phyloP scores from a whole-genome alignment of 2,113 vertebrate species.

The Propithecus coquereli region DNA sequence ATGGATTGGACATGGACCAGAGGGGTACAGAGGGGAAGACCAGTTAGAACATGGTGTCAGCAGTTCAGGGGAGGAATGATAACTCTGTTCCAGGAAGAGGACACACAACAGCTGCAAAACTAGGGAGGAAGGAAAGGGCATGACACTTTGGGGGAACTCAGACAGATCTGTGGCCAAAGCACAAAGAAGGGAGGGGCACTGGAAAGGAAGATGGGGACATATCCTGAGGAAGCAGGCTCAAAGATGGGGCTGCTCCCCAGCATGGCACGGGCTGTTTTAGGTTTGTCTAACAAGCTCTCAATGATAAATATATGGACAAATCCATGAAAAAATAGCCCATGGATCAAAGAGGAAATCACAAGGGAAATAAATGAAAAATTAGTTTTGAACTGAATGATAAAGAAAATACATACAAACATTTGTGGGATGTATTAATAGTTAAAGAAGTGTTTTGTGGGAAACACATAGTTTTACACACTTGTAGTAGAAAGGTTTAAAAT shows the following conservation, averaged over 20 bases:
- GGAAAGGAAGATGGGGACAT: not conserved
- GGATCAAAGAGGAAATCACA: not conserved
- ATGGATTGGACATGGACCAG: not conserved
- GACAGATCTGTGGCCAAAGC: not conserved
- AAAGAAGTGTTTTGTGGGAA: not conserved
- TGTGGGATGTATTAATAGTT: not conserved
- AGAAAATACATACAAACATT: not conserved
- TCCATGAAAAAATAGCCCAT: not conserved
- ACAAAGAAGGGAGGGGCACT: not conserved
- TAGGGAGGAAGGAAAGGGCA: conserved; percentile 1
- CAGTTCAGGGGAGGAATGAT: not conserved
- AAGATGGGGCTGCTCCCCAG: not conserved
- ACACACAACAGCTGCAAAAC: not conserved
- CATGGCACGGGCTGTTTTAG: not conserved
- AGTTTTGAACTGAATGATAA: not conserved
- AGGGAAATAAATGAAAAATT: not conserved
- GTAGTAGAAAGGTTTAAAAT: not conserved
- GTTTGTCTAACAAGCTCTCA: not conserved
- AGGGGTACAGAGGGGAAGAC: not conserved
- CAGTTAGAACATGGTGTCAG: not conserved
- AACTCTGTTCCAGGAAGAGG: conserved; percentile 13
- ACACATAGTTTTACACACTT: not conserved
- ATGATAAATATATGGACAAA: not conserved
- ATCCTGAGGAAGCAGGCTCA: not conserved
- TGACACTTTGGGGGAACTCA: not conserved